Base-by-base conservation (phyloP, 2,888 invertebrate genomes). In the Spilosoma lubricipeda region DNA sequence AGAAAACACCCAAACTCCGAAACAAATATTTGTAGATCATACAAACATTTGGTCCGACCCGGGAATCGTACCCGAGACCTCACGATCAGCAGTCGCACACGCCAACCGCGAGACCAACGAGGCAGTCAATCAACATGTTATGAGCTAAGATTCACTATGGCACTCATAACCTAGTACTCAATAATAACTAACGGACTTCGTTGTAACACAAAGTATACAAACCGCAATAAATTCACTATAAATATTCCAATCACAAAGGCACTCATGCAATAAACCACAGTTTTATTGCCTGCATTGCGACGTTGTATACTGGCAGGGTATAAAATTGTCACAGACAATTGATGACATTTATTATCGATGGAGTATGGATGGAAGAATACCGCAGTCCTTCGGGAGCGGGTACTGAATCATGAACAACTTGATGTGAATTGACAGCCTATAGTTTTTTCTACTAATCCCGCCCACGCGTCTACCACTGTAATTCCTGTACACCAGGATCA, bases 321-420 rank as follows among this genome's bases (percentile, higher is more conserved):
- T 80, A 82, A 76, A 76, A 75, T 72, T 80, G 71, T 68, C 63
- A 73, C 69, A 75, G 67, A 73, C 78, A 72, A 77, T n/a, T n/a
- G 64, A 72, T 71, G 30, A 71, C 70, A 71, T 77, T 77, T 77
- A 77, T 79, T 77, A 75, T 82, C 79, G 75, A 42, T 74, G 56
- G 42, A 27, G 27, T 59, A 42, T 59, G 30, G 69, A 42, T 59
- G 20, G 69, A 77, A 79, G 45, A 70, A 65, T 59, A 66, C 39
- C 72, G 67, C 56, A 75, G 59, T 65, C 79, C 77, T 82, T 75
- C 76, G 69, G 80, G 82, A 77, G 75, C 36, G 18, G 27, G 59
- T 70, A 56, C 27, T 59, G 69, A 70, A 70, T 70, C 39, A 36
- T 70, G 23, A 70, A 71, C 73, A 72, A 82, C 67, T 65, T 48